Evolutionary conservation across 1,140 invertebrate species (phyloP), one percentile per base, ranked within the genome.

Genomic region (Macrobrachium rosenbergii): DNA sequence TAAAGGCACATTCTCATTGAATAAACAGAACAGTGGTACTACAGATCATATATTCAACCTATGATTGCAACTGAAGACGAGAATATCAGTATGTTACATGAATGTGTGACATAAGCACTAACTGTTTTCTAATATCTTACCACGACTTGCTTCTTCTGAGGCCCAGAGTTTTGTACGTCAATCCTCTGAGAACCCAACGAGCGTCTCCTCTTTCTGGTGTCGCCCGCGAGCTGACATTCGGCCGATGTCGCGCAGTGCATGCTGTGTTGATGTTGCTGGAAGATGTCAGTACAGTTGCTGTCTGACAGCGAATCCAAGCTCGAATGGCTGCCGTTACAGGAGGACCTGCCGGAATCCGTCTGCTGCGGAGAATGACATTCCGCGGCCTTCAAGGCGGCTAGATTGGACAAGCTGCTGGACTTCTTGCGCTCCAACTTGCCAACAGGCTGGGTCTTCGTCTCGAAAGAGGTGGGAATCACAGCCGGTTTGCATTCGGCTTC

Each of bases 301-400:
- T 85, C 76, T 14, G 21, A 37, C 43, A 85, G 19, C 63, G 84
- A 83, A 19, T 86, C 81, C 64, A 89, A 62, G 21, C 88, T 89
- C 58, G 88, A 87, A 28, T 67, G 82, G 75, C 88, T 89, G 60
- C 84, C 88, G 12, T 28, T 78, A 60, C 81, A 52, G 10, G 88
- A 89, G 11, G 83, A 83, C n/a, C 67, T 72, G 10, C 81, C 80
- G 0, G 88, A 89, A 59, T 82, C 81, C 2, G 69, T 58, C 19
- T 63, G 75, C 58, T 63, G 62, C 19, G 64, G 59, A 1, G 67
- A 23, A n/a, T 21, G n/a, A 62, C 73, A 37, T 19, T 76, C 58
- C 0, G 82, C 86, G 7, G 81, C 86, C 58, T 82, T 78, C 62
- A 88, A 59, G 0, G 77, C 58, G 14, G 84, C 77, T 37, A 84